These are phyloP conservation scores for Nasonia longicornis DNA, from an alignment of 1,140 invertebrate species.

Conservation along the genomic window DNA sequence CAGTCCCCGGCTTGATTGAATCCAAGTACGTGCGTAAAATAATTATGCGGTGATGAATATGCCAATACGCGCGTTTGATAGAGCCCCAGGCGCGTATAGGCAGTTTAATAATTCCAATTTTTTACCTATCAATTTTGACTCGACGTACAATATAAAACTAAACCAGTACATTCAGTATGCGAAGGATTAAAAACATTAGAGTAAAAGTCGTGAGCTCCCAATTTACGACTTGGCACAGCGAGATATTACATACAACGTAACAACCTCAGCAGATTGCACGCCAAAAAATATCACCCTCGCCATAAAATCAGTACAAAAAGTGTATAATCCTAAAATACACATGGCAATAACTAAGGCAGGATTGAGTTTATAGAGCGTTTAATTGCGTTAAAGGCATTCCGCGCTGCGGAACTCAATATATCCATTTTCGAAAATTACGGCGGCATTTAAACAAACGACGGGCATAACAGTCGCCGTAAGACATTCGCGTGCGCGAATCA, in stretches of 20 bases:
- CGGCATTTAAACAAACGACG: slow-evolving; percentile 24
- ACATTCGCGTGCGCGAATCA: background rate
- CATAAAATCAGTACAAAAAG: background rate
- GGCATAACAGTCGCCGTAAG: slow-evolving; percentile 24
- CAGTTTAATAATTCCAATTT: slow-evolving; percentile 25
- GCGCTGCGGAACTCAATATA: background rate
- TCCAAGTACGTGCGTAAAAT: slow-evolving; percentile 37
- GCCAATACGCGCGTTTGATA: background rate
- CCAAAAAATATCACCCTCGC: background rate
- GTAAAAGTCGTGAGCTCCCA: background rate
- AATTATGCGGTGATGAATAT: slow-evolving; percentile 28
- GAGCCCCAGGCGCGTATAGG: background rate
- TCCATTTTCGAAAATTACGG: slow-evolving; percentile 35
- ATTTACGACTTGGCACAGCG: background rate
- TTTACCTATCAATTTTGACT: background rate
- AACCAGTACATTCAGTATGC: background rate
- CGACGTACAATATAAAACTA: background rate
- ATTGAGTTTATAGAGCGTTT: slow-evolving; percentile 24
- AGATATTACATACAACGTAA: too few species aligned
- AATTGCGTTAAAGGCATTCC: slow-evolving; percentile 8
- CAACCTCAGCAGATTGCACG: background rate
- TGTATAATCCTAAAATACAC: background rate
- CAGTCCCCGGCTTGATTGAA: slow-evolving; percentile 34
- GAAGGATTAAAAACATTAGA: background rate
- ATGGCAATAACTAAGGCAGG: background rate